Percentiles rank a stretch among this genome's conserved stretches.
phyloP scores from a whole-genome alignment of 2,888 invertebrate genomes.

The Ectobius pallidus region DNA sequence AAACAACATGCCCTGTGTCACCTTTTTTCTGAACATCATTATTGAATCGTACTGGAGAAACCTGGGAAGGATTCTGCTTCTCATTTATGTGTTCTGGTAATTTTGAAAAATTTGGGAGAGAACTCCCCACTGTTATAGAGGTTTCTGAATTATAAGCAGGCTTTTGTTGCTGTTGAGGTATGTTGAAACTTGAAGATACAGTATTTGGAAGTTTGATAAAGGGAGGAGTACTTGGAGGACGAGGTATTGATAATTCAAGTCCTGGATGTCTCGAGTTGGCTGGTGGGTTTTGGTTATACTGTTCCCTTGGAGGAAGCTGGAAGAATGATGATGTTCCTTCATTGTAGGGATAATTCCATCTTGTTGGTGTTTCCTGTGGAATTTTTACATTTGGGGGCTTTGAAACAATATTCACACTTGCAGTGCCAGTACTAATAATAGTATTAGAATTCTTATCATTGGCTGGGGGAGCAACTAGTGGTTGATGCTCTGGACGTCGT shows the following conservation, averaged over 20 bases:
- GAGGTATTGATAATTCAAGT: slow-evolving; percentile 25
- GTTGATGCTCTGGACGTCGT: slow-evolving; percentile 19
- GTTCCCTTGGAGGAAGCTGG: slow-evolving; percentile 19
- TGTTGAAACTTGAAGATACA: not conserved
- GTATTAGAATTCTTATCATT: not conserved
- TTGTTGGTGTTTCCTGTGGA: slow-evolving; percentile 33
- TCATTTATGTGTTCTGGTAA: not conserved
- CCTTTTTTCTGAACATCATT: not conserved
- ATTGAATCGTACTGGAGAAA: not conserved
- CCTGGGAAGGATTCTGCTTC: no score
- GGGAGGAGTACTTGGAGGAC: no score
- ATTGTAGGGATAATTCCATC: slow-evolving; percentile 35
- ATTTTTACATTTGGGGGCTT: not conserved
- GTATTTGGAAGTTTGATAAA: not conserved
- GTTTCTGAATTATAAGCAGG: not conserved
- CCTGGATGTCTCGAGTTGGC: slow-evolving; percentile 10
- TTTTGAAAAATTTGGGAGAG: not conserved
- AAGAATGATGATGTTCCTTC: slow-evolving; percentile 31
- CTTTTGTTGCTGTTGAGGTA: not conserved
- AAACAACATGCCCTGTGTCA: slow-evolving; percentile 45
- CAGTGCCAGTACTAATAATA: not conserved
- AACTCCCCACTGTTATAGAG: not conserved
- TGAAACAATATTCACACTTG: not conserved
- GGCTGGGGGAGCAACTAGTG: not conserved
- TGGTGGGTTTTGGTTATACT: not conserved